Conservation (phyloP, 2,797 vertebrate species). For the Anguilla pacifica region DNA sequence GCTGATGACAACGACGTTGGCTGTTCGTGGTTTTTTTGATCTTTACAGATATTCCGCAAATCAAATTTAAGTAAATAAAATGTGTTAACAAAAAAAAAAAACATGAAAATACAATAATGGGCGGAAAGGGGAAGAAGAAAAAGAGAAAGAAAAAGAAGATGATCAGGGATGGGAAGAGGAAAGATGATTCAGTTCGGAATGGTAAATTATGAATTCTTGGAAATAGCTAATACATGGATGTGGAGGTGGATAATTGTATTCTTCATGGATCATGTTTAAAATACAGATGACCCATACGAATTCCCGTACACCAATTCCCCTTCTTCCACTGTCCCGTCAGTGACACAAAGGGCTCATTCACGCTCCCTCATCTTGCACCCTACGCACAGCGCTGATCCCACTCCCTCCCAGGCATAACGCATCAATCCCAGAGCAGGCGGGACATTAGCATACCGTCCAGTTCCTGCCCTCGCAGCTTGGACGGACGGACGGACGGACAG, state of each 20-base stretch:
- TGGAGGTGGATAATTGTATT: constrained; percentile 59
- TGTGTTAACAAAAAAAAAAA: neutral
- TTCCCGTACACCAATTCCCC: neutral
- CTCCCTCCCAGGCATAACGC: constrained; percentile 36
- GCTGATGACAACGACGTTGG: neutral
- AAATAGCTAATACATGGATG: constrained; percentile 18
- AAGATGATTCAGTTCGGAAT: neutral
- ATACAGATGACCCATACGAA: constrained; percentile 60
- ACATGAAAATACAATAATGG: neutral
- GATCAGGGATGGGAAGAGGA: neutral
- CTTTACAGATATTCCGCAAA: neutral
- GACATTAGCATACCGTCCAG: constrained; percentile 48
- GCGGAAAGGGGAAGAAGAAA: neutral
- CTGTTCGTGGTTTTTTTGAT: neutral
- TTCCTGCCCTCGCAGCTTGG: constrained; percentile 16
- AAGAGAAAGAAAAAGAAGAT: neutral
- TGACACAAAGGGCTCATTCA: constrained; percentile 72
- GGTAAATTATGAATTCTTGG: neutral
- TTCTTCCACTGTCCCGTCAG: constrained; percentile 48
- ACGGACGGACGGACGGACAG: neutral
- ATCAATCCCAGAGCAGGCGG: constrained; percentile 51
- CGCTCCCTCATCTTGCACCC: constrained; percentile 58
- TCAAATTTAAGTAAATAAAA: neutral
- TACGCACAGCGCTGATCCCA: constrained; percentile 41
- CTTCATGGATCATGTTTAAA: constrained; percentile 57